Conservation (phyloP, 2,888 invertebrate species). For the Slavum lentiscoides region DNA sequence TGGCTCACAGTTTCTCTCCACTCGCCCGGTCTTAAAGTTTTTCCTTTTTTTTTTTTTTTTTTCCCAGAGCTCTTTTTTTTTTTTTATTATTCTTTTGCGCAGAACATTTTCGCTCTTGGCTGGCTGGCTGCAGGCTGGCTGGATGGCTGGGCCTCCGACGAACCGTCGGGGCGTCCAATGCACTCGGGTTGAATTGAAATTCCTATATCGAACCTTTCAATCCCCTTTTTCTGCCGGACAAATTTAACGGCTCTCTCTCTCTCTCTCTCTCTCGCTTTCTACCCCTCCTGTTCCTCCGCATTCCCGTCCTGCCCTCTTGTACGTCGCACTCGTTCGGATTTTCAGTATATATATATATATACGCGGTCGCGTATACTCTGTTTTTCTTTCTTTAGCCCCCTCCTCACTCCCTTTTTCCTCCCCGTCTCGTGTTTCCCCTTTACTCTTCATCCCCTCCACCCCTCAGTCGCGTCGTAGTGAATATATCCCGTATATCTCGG, state of each 20-base stretch:
- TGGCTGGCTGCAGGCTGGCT: too few relatives aligned
- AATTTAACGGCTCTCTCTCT: constrained; percentile 37
- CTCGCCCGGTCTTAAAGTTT: constrained; percentile 49
- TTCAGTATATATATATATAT: constrained; percentile 22
- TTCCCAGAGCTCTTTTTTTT: constrained; percentile 34
- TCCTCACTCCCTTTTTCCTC: neutral
- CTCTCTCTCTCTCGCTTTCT: neutral
- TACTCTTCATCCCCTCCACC: too few relatives aligned
- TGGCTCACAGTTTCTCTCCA: constrained; percentile 46
- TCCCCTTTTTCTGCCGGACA: constrained; percentile 47
- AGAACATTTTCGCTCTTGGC: constrained; percentile 42
- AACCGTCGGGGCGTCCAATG: constrained; percentile 40
- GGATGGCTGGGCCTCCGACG: constrained; percentile 34
- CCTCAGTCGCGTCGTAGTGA: too few relatives aligned
- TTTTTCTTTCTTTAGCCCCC: constrained; percentile 1
- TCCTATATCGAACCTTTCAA: constrained; percentile 52
- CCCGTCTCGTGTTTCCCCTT: neutral
- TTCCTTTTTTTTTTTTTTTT: constrained; percentile 48
- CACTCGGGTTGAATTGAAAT: constrained; percentile 50
- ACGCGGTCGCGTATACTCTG: constrained; percentile 1
- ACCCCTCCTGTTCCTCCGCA: too few relatives aligned
- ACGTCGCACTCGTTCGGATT: constrained; percentile 25
- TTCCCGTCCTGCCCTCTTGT: neutral
- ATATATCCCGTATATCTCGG: too few relatives aligned
- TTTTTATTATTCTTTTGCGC: constrained; percentile 29